Conservation (phyloP, 2,113 vertebrate species). For the Orycteropus afer region DNA sequence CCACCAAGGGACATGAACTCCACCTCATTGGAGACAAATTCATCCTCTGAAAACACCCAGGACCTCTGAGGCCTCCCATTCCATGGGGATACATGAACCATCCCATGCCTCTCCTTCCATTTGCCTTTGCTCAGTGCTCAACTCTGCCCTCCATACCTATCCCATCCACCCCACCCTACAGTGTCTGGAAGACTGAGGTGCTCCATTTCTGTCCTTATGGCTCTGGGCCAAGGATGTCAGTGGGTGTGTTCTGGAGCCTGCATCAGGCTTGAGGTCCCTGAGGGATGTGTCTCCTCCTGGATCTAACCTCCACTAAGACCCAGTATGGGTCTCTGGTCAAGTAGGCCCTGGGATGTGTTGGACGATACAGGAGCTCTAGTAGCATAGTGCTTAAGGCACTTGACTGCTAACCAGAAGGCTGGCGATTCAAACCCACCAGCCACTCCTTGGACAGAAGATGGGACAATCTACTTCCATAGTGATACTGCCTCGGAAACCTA, state of each 20-base stretch:
- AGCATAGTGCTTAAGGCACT: no score
- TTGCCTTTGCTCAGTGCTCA: not conserved
- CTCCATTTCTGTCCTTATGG: not conserved
- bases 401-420: no score
- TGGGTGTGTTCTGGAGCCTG: not conserved
- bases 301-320: not conserved
- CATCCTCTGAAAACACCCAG: not conserved
- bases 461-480: no score
- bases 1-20: not conserved
- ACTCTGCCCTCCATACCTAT: not conserved
- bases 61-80: not conserved
- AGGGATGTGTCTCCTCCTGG: not conserved
- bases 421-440: no score
- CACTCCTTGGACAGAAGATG: no score
- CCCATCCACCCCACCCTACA: not conserved
- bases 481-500: no score
- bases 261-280: not conserved
- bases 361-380: not conserved
- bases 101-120: not conserved
- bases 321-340: not conserved
- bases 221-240: not conserved
- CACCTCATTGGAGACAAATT: not conserved
- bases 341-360: not conserved
- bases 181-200: not conserved
- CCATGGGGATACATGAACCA: not conserved